Evolutionary conservation across 37 sponge, comb jelly and placozoan genomes (phyloP).

Genomic region (Geodia barretti): DNA sequence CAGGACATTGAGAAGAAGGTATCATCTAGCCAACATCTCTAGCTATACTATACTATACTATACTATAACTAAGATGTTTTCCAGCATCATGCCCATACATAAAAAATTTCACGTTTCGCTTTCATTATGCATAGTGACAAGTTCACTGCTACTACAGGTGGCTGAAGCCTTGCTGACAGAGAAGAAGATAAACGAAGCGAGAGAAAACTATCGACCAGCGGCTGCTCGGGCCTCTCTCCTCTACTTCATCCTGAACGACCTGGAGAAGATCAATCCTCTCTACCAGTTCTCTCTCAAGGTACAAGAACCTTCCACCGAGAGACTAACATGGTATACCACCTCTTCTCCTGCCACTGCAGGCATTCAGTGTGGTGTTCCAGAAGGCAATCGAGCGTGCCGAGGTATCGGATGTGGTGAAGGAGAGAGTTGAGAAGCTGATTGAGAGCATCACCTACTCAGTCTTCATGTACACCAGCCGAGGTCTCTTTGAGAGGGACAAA

Average conservation of each 20-base stretch:
- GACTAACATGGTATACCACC: too few species aligned
- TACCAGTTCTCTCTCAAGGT: conserved; percentile 99
- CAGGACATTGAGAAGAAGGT: conserved; percentile 84
- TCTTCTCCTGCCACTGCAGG: too few species aligned
- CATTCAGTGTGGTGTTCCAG: conserved; percentile 98
- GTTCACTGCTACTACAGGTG: conserved; percentile 14
- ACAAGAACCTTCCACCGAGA: background rate
- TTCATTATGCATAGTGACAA: too few species aligned
- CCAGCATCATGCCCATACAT: too few species aligned
- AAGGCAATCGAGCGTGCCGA: conserved; percentile 93
- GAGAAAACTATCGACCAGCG: conserved; percentile 95
- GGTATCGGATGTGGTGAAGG: conserved; percentile 78
- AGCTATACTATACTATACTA: too few species aligned
- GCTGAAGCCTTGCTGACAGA: conserved; percentile 92
- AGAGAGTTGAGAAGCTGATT: conserved; percentile 89
- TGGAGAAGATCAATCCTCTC: conserved; percentile 97
- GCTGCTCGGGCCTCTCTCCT: conserved; percentile 94
- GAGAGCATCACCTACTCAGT: conserved; percentile 93
- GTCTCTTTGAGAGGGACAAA: conserved; percentile 97
- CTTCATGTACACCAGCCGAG: conserved; percentile 94
- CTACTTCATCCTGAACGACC: conserved; percentile 98
- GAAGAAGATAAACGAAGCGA: conserved; percentile 94
- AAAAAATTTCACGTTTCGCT: too few species aligned
- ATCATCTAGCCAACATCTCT: background rate
- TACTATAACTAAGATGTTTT: too few species aligned